These are phyloP conservation scores for Dexiosoma caninum DNA, from an alignment of 2,888 invertebrate species.

Conservation along the genomic window DNA sequence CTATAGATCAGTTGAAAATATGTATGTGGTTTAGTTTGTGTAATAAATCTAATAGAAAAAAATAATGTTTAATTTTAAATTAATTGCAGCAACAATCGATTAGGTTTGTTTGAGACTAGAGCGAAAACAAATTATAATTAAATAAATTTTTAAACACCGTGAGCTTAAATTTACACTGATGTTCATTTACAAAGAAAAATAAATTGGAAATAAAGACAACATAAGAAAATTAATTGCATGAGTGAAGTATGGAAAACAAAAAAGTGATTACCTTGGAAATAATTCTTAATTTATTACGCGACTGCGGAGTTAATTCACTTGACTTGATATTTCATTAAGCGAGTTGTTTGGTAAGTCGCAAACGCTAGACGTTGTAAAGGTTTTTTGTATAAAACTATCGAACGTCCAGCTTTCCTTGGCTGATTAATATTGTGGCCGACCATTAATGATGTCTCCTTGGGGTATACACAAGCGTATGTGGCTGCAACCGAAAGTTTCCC, in stretches of 20 bases:
- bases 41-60: not conserved
- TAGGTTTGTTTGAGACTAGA: not conserved
- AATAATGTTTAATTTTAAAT: not conserved
- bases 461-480: no score
- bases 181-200: not conserved
- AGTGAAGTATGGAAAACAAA: not conserved
- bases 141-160: not conserved
- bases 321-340: no score
- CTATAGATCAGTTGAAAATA: not conserved
- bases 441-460: no score
- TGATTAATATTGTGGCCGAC: no score
- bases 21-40: not conserved
- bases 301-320: no score
- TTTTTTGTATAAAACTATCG: no score
- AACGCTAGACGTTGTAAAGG: no score
- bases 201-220: not conserved
- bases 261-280: not conserved
- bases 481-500: no score
- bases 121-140: not conserved
- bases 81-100: not conserved
- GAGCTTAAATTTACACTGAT: not conserved
- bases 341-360: no score
- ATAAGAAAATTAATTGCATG: not conserved
- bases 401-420: no score
- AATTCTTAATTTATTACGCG: not conserved